Evolutionary conservation across 2,888 invertebrate species (phyloP).

Genomic region (Acronicta leporina): DNA sequence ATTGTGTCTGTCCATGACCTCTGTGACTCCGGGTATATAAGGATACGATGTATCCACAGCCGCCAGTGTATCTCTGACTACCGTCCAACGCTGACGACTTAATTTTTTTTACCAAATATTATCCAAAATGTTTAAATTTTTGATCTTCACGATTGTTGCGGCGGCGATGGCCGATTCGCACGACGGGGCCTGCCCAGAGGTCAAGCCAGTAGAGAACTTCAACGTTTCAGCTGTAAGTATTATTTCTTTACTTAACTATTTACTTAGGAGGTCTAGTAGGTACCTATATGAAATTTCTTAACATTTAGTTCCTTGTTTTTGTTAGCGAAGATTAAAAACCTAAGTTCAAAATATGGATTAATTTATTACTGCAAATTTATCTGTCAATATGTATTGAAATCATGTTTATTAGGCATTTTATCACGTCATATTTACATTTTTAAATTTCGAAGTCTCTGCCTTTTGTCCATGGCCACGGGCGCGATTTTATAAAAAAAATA

Average conservation of each 20-base stretch:
- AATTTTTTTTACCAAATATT: slow-evolving; percentile 52
- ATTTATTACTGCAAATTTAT: no score
- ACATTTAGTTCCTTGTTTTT: no score
- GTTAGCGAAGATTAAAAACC: no score
- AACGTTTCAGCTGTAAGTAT: slow-evolving; percentile 71
- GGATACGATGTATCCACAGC: slow-evolving; percentile 48
- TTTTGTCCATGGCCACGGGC: no score
- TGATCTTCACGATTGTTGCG: slow-evolving; percentile 69
- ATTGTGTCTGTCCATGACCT: slow-evolving; percentile 76
- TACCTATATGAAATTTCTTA: background rate
- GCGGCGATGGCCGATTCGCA: slow-evolving; percentile 70
- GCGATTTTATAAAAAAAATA: no score
- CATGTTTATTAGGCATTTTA: no score
- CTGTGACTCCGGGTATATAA: slow-evolving; percentile 71
- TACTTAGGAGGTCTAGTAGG: background rate
- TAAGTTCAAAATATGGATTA: no score
- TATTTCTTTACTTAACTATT: slow-evolving; percentile 33
- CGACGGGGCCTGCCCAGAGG: slow-evolving; percentile 74
- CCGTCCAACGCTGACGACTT: slow-evolving; percentile 59
- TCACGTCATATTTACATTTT: no score
- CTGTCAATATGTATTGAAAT: no score
- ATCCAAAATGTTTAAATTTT: slow-evolving; percentile 68
- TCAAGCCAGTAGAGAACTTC: slow-evolving; percentile 75
- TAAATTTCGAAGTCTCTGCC: no score
- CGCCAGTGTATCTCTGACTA: slow-evolving; percentile 65